phyloP scores from a whole-genome alignment of 1,140 invertebrate species.

The Argopecten irradians region DNA sequence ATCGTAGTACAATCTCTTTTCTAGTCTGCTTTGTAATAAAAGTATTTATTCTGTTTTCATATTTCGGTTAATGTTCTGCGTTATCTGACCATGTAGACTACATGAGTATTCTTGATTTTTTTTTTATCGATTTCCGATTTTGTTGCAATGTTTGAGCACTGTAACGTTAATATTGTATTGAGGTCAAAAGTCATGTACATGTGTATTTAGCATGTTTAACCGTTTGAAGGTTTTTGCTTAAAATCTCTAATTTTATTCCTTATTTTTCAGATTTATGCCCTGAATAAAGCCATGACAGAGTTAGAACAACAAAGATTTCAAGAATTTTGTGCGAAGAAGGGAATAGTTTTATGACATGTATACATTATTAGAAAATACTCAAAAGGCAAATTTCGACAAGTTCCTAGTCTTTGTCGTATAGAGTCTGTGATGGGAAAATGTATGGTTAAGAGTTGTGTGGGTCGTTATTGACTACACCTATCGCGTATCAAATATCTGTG shows the following conservation, averaged over 20 bases:
- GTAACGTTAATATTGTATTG: neutral
- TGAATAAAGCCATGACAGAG: constrained; percentile 73
- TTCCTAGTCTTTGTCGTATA: neutral
- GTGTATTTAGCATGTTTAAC: neutral
- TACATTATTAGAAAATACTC: neutral
- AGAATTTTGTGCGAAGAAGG: constrained; percentile 83
- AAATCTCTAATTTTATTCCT: constrained; percentile 30
- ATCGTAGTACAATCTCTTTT: too few relatives aligned
- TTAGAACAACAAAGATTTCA: constrained; percentile 86
- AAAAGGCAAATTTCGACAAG: neutral
- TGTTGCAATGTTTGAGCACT: neutral
- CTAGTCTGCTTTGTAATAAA: too few relatives aligned
- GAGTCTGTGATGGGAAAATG: neutral
- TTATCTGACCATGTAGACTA: neutral
- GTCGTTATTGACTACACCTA: too few relatives aligned
- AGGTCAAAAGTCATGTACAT: neutral
- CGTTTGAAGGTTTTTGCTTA: neutral
- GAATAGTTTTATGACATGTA: constrained; percentile 29
- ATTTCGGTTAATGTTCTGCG: too few relatives aligned
- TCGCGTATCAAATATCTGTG: too few relatives aligned
- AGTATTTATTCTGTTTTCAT: too few relatives aligned
- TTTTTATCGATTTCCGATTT: neutral
- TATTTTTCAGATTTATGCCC: constrained; percentile 72
- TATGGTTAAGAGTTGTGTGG: neutral
- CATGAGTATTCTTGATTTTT: neutral